phyloP scores from a whole-genome alignment of 1,140 invertebrate genomes.

The Drosophila funebris region DNA sequence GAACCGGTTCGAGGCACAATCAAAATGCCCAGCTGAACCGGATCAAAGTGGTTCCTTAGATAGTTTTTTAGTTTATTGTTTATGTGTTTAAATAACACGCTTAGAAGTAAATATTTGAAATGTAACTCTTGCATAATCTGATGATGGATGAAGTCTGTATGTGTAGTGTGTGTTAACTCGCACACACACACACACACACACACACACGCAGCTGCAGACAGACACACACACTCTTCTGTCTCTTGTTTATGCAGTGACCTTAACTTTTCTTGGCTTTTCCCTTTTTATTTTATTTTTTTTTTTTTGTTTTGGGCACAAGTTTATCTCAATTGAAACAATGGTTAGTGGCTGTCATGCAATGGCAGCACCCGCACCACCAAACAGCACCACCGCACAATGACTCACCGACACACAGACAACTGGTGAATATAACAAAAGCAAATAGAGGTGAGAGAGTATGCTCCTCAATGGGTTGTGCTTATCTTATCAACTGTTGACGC shows the following conservation, averaged over 20 bases:
- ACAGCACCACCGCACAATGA: slow-evolving; percentile 2
- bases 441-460: not conserved
- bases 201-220: not conserved
- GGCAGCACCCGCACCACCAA: not conserved
- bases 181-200: not conserved
- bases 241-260: slow-evolving; percentile 22
- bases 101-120: too few species aligned
- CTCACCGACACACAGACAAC: not conserved
- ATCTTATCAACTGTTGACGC: slow-evolving; percentile 31
- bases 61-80: too few species aligned
- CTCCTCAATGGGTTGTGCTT: slow-evolving; percentile 21
- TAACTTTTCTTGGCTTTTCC: slow-evolving; percentile 32
- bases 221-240: not conserved
- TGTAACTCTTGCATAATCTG: not conserved
- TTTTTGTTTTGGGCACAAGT: slow-evolving; percentile 14
- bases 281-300: too few species aligned
- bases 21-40: too few species aligned
- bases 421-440: not conserved
- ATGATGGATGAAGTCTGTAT: not conserved
- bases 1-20: too few species aligned
- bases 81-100: too few species aligned
- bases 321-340: slow-evolving; percentile 19
- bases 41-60: too few species aligned
- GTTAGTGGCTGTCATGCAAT: not conserved
- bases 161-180: not conserved